Evolutionary conservation across 1,140 invertebrate species (phyloP).

Genomic region (Temnothorax curvispinosus): DNA sequence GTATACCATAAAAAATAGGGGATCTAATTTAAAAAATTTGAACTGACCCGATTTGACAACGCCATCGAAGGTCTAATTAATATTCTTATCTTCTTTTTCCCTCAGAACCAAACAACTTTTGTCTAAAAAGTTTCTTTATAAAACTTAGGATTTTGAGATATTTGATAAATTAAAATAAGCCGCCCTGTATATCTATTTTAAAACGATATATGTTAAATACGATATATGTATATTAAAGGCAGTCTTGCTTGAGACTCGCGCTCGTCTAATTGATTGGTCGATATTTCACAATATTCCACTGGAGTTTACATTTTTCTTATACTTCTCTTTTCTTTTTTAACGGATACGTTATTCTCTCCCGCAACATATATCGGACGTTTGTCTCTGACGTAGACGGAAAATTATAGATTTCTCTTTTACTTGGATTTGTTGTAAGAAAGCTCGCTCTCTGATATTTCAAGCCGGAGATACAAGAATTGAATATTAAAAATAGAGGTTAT

Average conservation of each 20-base stretch:
- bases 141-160: too few species aligned
- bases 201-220: too few species aligned
- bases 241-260: not conserved
- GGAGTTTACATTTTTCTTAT: not conserved
- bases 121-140: too few species aligned
- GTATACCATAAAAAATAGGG: too few species aligned
- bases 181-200: too few species aligned
- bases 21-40: too few species aligned
- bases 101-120: too few species aligned
- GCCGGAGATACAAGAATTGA: not conserved
- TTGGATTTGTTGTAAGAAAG: not conserved
- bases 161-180: too few species aligned
- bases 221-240: not conserved
- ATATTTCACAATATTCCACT: not conserved
- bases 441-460: not conserved
- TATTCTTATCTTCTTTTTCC: too few species aligned
- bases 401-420: not conserved
- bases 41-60: too few species aligned
- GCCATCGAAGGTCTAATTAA: too few species aligned
- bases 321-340: not conserved
- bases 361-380: not conserved
- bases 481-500: slow-evolving; percentile 44
- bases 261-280: not conserved
- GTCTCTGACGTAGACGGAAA: slow-evolving; percentile 1
- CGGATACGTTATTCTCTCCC: not conserved